Percentiles rank a stretch among this genome's conserved stretches.
These are phyloP conservation scores for Notechis scutatus DNA, from an alignment of 2,113 vertebrate species.

Conservation along the genomic window DNA sequence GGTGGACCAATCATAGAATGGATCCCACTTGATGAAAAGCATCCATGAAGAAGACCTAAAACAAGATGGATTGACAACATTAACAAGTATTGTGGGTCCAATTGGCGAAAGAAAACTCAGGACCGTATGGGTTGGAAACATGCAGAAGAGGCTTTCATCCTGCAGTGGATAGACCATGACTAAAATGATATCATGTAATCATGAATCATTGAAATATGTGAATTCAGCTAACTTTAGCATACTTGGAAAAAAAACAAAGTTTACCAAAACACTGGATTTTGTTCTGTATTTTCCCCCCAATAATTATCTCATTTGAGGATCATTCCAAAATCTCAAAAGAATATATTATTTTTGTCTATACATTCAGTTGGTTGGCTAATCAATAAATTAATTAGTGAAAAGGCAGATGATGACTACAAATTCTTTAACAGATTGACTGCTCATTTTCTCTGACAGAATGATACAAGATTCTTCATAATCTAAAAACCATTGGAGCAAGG, in stretches of 20 bases:
- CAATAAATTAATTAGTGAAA: neutral
- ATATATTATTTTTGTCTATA: neutral
- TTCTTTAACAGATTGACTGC: neutral
- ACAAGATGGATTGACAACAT: neutral
- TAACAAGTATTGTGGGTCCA: neutral
- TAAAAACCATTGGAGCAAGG: constrained; percentile 14
- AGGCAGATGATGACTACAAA: neutral
- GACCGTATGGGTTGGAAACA: neutral
- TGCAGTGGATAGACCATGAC: neutral
- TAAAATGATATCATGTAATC: neutral
- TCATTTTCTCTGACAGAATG: neutral
- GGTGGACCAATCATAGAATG: neutral
- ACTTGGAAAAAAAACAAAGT: neutral
- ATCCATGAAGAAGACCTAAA: neutral
- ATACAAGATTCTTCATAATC: constrained; percentile 16
- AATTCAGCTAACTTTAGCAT: neutral
- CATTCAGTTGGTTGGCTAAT: neutral
- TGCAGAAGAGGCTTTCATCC: neutral
- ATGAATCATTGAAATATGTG: neutral
- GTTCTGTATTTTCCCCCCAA: neutral
- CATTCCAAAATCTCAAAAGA: neutral
- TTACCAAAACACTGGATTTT: neutral
- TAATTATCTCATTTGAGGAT: neutral
- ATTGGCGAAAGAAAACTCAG: neutral
- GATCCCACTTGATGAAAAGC: neutral